These are phyloP conservation scores for Sphaerodactylus townsendi DNA, from an alignment of 2,113 vertebrate genomes.

Conservation along the genomic window DNA sequence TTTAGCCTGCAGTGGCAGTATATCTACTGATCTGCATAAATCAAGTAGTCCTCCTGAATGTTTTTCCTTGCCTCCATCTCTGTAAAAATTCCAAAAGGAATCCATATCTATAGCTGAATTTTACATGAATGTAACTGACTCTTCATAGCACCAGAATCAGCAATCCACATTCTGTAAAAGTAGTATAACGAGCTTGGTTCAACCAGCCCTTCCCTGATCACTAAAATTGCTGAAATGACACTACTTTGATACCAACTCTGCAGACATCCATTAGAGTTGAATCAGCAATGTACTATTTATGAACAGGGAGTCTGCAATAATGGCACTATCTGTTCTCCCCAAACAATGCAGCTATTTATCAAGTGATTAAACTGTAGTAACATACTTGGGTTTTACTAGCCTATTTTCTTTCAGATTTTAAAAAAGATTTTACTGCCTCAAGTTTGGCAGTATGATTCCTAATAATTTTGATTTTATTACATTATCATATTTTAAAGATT, in stretches of 20 bases:
- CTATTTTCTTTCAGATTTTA: conserved; percentile 63
- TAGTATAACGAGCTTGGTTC: not conserved
- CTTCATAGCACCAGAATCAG: not conserved
- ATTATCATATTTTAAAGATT: conserved; percentile 75
- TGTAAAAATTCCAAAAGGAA: not conserved
- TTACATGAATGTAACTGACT: not conserved
- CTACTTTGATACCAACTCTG: conserved; percentile 48
- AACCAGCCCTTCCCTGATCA: conserved; percentile 31
- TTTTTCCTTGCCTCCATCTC: conserved; percentile 38
- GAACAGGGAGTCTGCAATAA: conserved; percentile 64
- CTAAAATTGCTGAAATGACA: conserved; percentile 37
- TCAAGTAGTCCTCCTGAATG: not conserved
- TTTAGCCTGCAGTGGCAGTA: conserved; percentile 30
- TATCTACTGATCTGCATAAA: conserved; percentile 15
- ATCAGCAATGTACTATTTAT: conserved; percentile 64
- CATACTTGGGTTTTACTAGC: conserved; percentile 68
- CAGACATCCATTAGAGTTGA: conserved; percentile 65
- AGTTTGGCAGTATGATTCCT: conserved; percentile 62
- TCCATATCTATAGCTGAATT: not conserved
- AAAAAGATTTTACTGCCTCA: conserved; percentile 69
- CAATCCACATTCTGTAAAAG: conserved; percentile 24
- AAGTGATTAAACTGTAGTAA: conserved; percentile 69
- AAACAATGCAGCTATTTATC: conserved; percentile 67
- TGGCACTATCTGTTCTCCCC: conserved; percentile 68
- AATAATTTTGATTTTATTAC: conserved; percentile 71